Percentiles rank a stretch among this genome's conserved stretches.
These are phyloP conservation scores for Channallabes apus DNA, from an alignment of 2,797 vertebrate genomes.

Conservation along the genomic window DNA sequence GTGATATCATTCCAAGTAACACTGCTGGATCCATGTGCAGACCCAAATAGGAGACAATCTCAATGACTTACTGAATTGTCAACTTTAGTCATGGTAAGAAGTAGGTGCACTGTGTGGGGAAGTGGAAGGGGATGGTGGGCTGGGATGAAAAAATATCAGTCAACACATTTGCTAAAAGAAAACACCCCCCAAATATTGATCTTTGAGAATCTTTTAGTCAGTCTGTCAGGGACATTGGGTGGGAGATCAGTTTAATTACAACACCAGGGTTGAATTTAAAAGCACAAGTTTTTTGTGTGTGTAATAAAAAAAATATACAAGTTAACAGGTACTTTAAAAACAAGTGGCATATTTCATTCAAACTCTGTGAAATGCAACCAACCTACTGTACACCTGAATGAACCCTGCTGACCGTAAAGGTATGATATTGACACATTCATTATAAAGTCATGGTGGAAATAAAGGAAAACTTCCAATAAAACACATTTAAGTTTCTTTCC, in stretches of 20 bases:
- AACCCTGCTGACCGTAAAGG: background rate
- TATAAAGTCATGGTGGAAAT: background rate
- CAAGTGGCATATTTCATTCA: background rate
- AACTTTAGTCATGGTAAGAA: background rate
- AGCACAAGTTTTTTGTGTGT: background rate
- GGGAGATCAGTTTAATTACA: background rate
- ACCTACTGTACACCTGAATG: background rate
- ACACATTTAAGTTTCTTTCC: background rate
- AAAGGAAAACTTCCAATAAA: background rate
- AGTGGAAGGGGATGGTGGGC: background rate
- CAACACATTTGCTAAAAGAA: background rate
- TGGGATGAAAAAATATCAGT: background rate
- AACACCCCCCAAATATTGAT: background rate
- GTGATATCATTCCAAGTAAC: slow-evolving; percentile 21
- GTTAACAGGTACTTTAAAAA: background rate
- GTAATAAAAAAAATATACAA: background rate
- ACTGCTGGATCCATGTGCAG: background rate
- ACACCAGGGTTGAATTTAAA: background rate
- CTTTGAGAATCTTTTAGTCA: background rate
- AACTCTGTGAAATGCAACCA: background rate
- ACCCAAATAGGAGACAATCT: background rate
- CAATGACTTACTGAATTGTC: background rate
- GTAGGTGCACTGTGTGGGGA: background rate
- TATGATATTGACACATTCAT: background rate
- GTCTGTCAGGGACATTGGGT: background rate